Percentiles rank a stretch among this genome's conserved stretches.
These are phyloP conservation scores for Drosophila pseudoananassae DNA, from an alignment of 1,140 invertebrate genomes.

Conservation along the genomic window DNA sequence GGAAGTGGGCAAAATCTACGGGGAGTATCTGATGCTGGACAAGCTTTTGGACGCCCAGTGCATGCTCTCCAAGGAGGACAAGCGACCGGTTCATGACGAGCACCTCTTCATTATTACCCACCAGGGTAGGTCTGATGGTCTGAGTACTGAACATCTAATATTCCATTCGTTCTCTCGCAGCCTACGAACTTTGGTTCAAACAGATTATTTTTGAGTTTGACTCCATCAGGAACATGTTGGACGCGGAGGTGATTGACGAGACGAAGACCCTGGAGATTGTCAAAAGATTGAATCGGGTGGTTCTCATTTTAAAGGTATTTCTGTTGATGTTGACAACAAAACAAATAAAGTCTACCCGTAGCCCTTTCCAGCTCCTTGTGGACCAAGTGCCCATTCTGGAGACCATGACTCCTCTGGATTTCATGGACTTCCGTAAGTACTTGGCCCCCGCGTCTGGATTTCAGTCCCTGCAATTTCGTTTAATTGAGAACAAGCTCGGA, in stretches of 20 bases:
- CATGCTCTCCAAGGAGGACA: conserved; percentile 90
- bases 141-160: no score
- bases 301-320: conserved; percentile 96
- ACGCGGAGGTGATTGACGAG: conserved; percentile 92
- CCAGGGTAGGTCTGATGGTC: conserved; percentile 89
- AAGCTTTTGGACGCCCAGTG: conserved; percentile 94
- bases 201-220: conserved; percentile 99
- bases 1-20: conserved; percentile 91
- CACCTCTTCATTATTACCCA: conserved; percentile 99
- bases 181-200: conserved; percentile 99
- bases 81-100: conserved; percentile 95
- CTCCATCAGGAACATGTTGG: conserved; percentile 94
- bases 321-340: not conserved
- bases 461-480: conserved; percentile 97
- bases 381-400: conserved; percentile 99
- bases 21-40: conserved; percentile 95
- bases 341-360: conserved; percentile 2
- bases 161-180: conserved; percentile 85
- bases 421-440: conserved; percentile 97
- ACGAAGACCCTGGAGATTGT: conserved; percentile 96
- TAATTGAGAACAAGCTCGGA: conserved; percentile 98
- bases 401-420: conserved; percentile 98
- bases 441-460: conserved; percentile 98
- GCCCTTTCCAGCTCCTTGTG: conserved; percentile 90
- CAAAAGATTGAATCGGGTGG: conserved; percentile 95